phyloP scores from a whole-genome alignment of 1,140 invertebrate species.

The Oryzaephilus surinamensis region DNA sequence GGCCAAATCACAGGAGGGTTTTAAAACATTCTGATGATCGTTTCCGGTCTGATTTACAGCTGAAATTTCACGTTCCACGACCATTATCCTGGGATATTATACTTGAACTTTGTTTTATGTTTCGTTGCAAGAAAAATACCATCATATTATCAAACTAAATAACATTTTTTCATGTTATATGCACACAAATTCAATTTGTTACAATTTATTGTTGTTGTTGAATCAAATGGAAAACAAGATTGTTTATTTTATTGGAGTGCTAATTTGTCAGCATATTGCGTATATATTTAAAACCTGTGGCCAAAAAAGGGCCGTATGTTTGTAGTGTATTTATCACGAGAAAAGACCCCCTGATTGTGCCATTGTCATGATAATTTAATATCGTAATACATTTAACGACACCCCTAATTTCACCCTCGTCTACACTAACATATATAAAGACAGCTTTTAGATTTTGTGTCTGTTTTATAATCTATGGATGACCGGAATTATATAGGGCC shows the following conservation, averaged over 20 bases:
- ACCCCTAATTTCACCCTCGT: slow-evolving; percentile 34
- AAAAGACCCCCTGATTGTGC: slow-evolving; percentile 34
- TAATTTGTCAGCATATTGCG: slow-evolving; percentile 37
- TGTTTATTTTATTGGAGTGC: slow-evolving; percentile 34
- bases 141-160: no score
- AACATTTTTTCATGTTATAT: no score
- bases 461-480: no score
- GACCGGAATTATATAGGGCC: no score
- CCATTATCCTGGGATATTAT: slow-evolving; percentile 15
- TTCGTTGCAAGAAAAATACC: slow-evolving; percentile 5
- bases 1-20: slow-evolving; percentile 29
- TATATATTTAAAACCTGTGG: slow-evolving; percentile 33
- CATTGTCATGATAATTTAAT: slow-evolving; percentile 40
- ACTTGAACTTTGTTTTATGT: slow-evolving; percentile 13
- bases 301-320: slow-evolving; percentile 37
- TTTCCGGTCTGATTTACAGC: slow-evolving; percentile 31
- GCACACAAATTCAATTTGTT: no score
- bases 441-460: no score
- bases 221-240: slow-evolving; percentile 3
- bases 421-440: background rate
- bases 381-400: slow-evolving; percentile 39
- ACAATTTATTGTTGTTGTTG: no score
- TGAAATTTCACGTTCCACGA: slow-evolving; percentile 16
- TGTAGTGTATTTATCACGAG: slow-evolving; percentile 36
- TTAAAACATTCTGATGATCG: slow-evolving; percentile 34